phyloP scores from a whole-genome alignment of 1,140 invertebrate species.

The Diprion similis region DNA sequence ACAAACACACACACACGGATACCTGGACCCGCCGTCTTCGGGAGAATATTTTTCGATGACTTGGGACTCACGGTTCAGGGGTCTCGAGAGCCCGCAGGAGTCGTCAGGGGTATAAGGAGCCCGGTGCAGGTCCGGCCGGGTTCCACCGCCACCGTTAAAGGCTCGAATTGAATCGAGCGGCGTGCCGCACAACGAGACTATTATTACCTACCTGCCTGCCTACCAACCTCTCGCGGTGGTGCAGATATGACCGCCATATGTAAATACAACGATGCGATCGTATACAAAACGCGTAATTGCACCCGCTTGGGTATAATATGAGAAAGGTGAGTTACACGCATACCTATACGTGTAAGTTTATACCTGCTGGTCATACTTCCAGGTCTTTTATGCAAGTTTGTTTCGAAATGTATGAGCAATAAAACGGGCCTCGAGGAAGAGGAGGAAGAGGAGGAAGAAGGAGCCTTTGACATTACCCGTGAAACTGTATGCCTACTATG shows the following conservation, averaged over 20 bases:
- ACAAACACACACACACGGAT: neutral
- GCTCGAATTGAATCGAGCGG: neutral
- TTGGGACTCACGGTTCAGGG: neutral
- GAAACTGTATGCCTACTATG: too few species aligned
- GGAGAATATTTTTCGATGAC: constrained; percentile 7
- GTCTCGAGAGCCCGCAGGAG: constrained; percentile 6
- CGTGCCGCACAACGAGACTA: constrained; percentile 4
- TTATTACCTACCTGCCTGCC: neutral
- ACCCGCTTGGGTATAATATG: neutral
- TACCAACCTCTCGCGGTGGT: neutral
- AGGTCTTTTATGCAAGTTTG: neutral
- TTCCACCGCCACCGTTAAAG: neutral
- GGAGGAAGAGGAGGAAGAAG: neutral
- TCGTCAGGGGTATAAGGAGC: neutral
- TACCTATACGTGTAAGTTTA: too few species aligned
- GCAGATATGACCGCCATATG: neutral
- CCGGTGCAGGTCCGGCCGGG: neutral
- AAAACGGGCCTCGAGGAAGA: neutral
- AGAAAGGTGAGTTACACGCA: neutral
- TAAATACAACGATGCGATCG: neutral
- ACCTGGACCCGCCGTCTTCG: neutral
- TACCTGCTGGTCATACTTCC: neutral
- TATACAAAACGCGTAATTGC: neutral
- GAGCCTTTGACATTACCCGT: too few species aligned
- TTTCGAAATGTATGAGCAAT: neutral